Percentiles rank a stretch among this genome's conserved stretches.
Conservation (phyloP, 2,113 vertebrate genomes). For the Sylvilagus bachmani region DNA sequence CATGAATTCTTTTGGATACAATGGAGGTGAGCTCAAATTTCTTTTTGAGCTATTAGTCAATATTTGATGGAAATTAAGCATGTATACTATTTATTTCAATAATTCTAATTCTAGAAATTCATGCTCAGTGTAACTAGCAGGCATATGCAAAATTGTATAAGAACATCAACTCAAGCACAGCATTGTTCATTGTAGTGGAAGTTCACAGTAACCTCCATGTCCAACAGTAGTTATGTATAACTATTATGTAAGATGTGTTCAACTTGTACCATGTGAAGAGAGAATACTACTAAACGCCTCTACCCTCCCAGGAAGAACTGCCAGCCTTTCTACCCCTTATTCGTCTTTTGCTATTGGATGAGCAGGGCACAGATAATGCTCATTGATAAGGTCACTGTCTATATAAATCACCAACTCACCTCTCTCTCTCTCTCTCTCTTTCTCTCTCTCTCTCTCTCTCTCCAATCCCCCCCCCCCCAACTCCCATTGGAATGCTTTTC, state of each 20-base stretch:
- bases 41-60: neutral
- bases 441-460: neutral
- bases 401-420: neutral
- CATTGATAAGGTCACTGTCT: neutral
- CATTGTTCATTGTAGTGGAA: neutral
- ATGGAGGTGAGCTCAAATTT: neutral
- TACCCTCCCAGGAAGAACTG: neutral
- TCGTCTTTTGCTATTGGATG: neutral
- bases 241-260: neutral
- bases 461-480: neutral
- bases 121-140: neutral
- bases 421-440: no score
- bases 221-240: neutral
- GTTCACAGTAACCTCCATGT: neutral
- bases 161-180: neutral
- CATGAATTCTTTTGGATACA: neutral
- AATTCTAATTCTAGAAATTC: constrained; percentile 16
- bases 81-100: neutral
- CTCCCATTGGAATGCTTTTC: neutral
- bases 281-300: neutral
- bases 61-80: neutral
- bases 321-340: neutral
- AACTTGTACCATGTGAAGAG: neutral
- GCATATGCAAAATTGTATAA: neutral
- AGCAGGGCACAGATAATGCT: neutral